phyloP scores from a whole-genome alignment of 2,888 invertebrate species.

The Drosophila histrio region DNA sequence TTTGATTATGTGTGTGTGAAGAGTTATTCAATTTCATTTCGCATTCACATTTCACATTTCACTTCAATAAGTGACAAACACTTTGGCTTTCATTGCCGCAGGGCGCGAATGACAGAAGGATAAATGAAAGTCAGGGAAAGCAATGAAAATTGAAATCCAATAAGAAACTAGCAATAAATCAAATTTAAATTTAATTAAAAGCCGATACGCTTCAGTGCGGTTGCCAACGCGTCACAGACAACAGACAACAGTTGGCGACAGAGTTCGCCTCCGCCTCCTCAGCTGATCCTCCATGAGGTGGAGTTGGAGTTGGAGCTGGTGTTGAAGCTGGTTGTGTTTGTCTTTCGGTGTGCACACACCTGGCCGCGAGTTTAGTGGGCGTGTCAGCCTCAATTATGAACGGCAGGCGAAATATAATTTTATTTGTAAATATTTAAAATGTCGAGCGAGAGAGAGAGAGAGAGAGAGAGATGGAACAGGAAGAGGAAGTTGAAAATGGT shows the following conservation, averaged over 20 bases:
- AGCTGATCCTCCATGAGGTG: background rate
- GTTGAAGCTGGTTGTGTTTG: constrained; percentile 48
- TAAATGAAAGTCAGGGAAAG: constrained; percentile 60
- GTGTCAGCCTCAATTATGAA: constrained; percentile 51
- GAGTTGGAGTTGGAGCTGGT: background rate
- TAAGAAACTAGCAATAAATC: constrained; percentile 66
- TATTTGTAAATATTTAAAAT: constrained; percentile 70
- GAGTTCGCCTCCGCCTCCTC: background rate
- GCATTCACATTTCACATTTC: background rate
- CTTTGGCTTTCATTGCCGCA: background rate
- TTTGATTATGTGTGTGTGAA: background rate
- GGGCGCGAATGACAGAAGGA: constrained; percentile 41
- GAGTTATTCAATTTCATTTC: background rate
- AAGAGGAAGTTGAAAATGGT: background rate
- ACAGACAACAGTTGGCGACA: background rate
- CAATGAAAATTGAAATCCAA: constrained; percentile 49
- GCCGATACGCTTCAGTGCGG: constrained; percentile 37
- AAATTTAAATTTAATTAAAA: constrained; percentile 74
- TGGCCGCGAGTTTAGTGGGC: constrained; percentile 45
- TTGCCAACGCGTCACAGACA: constrained; percentile 8
- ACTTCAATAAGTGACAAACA: constrained; percentile 1
- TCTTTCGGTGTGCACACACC: constrained; percentile 51
- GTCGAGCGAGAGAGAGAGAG: constrained; percentile 6
- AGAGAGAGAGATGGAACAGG: background rate
- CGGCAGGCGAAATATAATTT: constrained; percentile 66